These are phyloP conservation scores for Diabrotica balteata DNA, from an alignment of 2,888 invertebrate species.

Conservation along the genomic window DNA sequence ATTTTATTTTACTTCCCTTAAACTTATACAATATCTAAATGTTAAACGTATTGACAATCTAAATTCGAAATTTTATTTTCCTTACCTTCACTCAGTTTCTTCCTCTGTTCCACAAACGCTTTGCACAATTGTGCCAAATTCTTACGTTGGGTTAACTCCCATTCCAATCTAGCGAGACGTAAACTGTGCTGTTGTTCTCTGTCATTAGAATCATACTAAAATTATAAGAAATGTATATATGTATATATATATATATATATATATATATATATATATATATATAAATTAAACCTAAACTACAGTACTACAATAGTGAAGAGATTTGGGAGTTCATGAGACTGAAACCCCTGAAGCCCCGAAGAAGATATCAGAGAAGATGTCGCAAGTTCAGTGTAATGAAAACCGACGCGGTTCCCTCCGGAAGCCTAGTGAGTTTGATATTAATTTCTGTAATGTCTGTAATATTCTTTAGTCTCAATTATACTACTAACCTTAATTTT, in stretches of 20 bases:
- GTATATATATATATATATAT: neutral
- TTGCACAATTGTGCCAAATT: conserved; percentile 79
- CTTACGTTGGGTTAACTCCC: conserved; percentile 89
- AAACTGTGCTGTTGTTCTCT: conserved; percentile 75
- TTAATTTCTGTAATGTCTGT: no score
- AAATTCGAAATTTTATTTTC: neutral
- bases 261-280: neutral
- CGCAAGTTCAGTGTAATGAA: no score
- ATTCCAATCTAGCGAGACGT: conserved; percentile 85
- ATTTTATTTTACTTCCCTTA: neutral
- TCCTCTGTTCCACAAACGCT: conserved; percentile 78
- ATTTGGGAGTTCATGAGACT: no score
- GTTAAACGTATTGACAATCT: neutral
- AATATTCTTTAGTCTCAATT: no score
- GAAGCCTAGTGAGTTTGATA: no score
- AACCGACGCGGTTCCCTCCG: no score
- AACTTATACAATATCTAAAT: neutral
- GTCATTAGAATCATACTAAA: conserved; percentile 46
- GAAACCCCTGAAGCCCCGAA: no score
- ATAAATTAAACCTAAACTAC: neutral
- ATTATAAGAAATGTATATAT: conserved; percentile 15
- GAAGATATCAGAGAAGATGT: no score
- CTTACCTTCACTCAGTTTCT: conserved; percentile 73
- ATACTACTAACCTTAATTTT: no score
- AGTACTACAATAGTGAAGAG: no score